phyloP scores from a whole-genome alignment of 2,888 invertebrate species.

The Pseudococcus longispinus region DNA sequence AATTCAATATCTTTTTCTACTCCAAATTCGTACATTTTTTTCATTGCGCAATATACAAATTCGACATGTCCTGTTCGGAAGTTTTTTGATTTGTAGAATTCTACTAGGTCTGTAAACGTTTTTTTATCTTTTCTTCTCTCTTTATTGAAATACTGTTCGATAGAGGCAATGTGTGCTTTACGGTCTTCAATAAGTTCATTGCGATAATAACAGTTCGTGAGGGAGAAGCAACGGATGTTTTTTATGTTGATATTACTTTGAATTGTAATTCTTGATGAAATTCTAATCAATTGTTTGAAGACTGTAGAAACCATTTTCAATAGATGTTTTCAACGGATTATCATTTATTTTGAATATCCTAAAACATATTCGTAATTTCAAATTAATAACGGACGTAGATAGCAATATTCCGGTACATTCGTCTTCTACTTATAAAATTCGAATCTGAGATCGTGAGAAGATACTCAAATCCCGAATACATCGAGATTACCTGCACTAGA shows the following conservation, averaged over 20 bases:
- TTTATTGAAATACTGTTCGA: too few relatives aligned
- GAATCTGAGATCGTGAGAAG: too few relatives aligned
- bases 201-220: background rate
- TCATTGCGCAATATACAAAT: conserved; percentile 89
- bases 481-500: too few relatives aligned
- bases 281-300: background rate
- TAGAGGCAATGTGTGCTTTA: background rate
- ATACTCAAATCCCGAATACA: too few relatives aligned
- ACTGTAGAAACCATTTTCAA: background rate
- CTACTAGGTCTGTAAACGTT: conserved; percentile 62
- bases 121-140: conserved; percentile 54
- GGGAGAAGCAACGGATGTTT: background rate
- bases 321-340: background rate
- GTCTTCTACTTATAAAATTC: too few relatives aligned
- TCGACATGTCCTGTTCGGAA: conserved; percentile 81
- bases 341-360: background rate
- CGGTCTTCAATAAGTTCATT: background rate
- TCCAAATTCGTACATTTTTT: conserved; percentile 86
- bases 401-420: background rate
- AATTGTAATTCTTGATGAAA: background rate
- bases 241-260: background rate
- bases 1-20: conserved; percentile 85
- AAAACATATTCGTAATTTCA: background rate
- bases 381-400: background rate
- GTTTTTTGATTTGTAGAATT: conserved; percentile 48